Base-by-base conservation (phyloP, 2,797 vertebrate species). In the Crocidura indochinensis region DNA sequence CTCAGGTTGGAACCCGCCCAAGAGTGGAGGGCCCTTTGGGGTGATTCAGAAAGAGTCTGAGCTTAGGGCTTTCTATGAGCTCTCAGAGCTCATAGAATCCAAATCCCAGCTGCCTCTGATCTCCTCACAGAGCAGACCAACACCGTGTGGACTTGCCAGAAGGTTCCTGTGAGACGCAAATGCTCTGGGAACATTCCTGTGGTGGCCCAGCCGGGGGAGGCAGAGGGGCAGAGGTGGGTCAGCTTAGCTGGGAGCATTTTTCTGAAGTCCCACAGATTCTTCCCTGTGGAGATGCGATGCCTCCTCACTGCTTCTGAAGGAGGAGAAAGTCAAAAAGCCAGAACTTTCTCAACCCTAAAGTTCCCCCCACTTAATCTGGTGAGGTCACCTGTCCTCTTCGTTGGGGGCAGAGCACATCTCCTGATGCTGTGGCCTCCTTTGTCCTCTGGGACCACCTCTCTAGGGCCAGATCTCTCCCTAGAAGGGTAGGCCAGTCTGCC, bases 31-130 rank as follows among this genome's bases (percentile, higher is more conserved):
- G 86, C 62, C 49, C 77, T 92, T 89, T 65, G 24, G 60, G 80
- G 53, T 84, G 74, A 90, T 90, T 88, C 83, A 87, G 10, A 93
- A 92, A 75, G 51, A 84, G 81, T 78, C 22, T 22, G 86, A 93
- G 76, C 86, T 87, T 53, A 89, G 46, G 1, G 3, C 44, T 76
- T 93, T 90, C 82, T 44, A 69, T 79, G 90, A 90, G 74, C 49
- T 68, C 71, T 75, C 27, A 90, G 51, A 87, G 14, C 10, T n/a
- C n/a, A n/a, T n/a, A 9, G 80, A 92, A 46, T 92, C 87, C 62
- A 94, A 88, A 90, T 64, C 60, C 92, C 93, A 53, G 65, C 91
- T 80, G 64, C 88, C 60, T 92, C 83, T 73, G 87, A 77, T 81
- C 68, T 90, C 76, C 17, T 26, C 68, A 92, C 75, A 10, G 73